Evolutionary conservation across 2,888 invertebrate species (phyloP).

Genomic region (Zonitis immaculata): DNA sequence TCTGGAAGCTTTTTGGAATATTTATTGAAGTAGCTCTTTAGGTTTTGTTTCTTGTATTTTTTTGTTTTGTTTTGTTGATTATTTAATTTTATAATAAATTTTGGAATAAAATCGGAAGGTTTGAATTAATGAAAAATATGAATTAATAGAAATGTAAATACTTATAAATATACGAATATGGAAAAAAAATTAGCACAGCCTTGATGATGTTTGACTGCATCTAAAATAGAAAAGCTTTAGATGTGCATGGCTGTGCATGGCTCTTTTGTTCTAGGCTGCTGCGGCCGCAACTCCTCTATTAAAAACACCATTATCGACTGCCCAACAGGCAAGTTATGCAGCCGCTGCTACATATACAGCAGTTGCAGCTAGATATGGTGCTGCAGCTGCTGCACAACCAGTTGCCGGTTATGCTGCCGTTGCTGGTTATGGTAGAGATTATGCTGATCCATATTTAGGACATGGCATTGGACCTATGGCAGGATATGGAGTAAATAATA

Average conservation of each 20-base stretch:
- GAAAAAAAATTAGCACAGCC: constrained; percentile 25
- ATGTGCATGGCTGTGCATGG: constrained; percentile 47
- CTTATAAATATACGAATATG: neutral
- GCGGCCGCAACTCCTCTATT: constrained; percentile 68
- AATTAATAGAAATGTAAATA: neutral
- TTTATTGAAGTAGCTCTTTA: neutral
- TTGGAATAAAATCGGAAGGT: no score
- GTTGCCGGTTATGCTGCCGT: constrained; percentile 71
- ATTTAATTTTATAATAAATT: neutral
- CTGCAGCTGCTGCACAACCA: constrained; percentile 69
- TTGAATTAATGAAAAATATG: no score
- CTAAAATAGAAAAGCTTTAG: constrained; percentile 42
- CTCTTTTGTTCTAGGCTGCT: constrained; percentile 54
- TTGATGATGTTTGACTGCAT: constrained; percentile 27
- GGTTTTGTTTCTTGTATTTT: neutral
- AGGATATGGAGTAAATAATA: constrained; percentile 92
- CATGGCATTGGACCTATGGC: constrained; percentile 96
- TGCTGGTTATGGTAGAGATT: constrained; percentile 81
- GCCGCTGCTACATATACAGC: constrained; percentile 80
- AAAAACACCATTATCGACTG: constrained; percentile 77
- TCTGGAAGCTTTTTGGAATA: neutral
- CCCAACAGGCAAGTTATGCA: constrained; percentile 84
- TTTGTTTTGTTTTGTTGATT: neutral
- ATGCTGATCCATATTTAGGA: constrained; percentile 89
- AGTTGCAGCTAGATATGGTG: constrained; percentile 79